Evolutionary conservation across 2,113 vertebrate genomes (phyloP), one percentile per base, ranked within the genome.

Genomic region (Hippocampus guttulatus): DNA sequence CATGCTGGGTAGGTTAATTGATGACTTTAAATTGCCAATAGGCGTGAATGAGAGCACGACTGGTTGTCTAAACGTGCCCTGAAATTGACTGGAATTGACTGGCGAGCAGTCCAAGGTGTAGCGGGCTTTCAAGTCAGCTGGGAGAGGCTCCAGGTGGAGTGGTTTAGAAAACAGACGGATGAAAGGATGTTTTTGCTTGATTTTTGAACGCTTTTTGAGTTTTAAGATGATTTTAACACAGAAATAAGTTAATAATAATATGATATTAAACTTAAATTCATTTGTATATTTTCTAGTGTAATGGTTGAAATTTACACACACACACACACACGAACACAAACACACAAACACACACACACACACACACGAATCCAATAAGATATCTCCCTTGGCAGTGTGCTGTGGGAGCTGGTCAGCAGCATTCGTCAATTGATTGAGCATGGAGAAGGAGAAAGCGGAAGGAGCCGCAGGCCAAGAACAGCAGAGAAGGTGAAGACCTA

Each of bases 381-480:
- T 67, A 55, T 69, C 75, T 85, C 77, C 84, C 79, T 52, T 74
- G 72, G 83, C 74, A 76, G 84, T 79, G 80, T 81, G 87, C 81
- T 83, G 75, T 81, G 85, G 85, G 88, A 89, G 87, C 82, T 71
- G 84, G 84, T 84, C 84, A 84, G 88, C 71, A 12, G 86, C 73
- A 73, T 81, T 82, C 79, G 85, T 80, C 88, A 79, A 91, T 92
- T 88, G 86, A 91, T 90, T 75, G 74, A 80, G 75, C 55, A 68
- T 68, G 52, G 77, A 85, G 85, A 76, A 78, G 81, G 76, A 84
- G 82, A 69, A 70, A 75, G 71, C 85, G 76, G 83, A 87, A 84
- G 85, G 71, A 88, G 90, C 90, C 82, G 85, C 88, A 75, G 89
- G 92, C 90, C 86, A 90, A 87, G 77, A 77, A 71, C 82, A 85